Base-by-base conservation (phyloP, 2,888 invertebrate genomes). In the Tholera decimalis region DNA sequence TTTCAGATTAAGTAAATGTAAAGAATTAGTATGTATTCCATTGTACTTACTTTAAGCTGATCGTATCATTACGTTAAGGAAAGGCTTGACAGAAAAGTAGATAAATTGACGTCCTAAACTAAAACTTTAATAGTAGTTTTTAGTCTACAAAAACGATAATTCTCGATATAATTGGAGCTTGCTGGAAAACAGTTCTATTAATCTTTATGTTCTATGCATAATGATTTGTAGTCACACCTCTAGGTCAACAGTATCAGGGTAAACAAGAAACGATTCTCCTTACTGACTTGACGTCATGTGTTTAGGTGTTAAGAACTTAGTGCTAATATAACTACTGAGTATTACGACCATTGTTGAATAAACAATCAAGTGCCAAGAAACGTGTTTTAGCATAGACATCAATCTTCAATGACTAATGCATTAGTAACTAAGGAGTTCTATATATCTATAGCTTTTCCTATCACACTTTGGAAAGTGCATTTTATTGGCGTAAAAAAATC, bases 251-350 rank as follows among this genome's bases (percentile, higher is more conserved):
- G 9, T 20, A 62, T 73, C 54, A 72, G 22, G 53, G 47, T 41
- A 56, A 73, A 73, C 73, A 73, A 58, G 37, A 65, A 64, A 55
- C 46, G 28, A 59, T 73, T 65, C 59, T 59, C 20, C 39, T 56
- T 49, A 60, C 47, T 56, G 41, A 30, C 22, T 28, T 59, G 58
- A 74, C 73, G 79, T 73, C 66, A 73, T 30, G 5, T 41, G 28
- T 37, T 53, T 13, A 54, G 44, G 33, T 58, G 54, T 54, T 43
- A 73, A 43, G 8, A 50, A 33, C 11, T 35, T 13, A 5, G 28
- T 26, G 47, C 67, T 78, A 73, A 78, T 65, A 11, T 53, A 15
- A 53, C 55, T 73, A 78, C 79, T 18, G 15, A 59, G 56, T 59
- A 73, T 60, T 43, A 35, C 37, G 22, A 63, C 57, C 24, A 22